Evolutionary conservation across 2,797 vertebrate genomes (phyloP).

Genomic region (Coregonus ussuriensis): DNA sequence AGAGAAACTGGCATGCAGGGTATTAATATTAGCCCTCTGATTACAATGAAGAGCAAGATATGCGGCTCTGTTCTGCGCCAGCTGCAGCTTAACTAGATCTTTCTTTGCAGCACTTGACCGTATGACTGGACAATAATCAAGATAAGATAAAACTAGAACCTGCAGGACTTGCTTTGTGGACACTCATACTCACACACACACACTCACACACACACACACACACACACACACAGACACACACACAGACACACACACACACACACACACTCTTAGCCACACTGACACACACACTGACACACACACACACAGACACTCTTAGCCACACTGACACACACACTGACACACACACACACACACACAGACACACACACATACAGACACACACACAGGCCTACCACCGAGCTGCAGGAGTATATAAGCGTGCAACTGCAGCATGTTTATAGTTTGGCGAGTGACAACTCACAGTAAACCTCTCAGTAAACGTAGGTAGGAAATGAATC

Average conservation of each 20-base stretch:
- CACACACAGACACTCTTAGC: not conserved
- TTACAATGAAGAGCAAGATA: too few species aligned
- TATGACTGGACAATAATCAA: too few species aligned
- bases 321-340: not conserved
- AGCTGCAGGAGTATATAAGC: too few species aligned
- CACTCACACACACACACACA: constrained; percentile 7
- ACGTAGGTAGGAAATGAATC: not conserved
- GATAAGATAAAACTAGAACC: too few species aligned
- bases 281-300: not conserved
- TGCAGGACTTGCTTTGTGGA: too few species aligned
- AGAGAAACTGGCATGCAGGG: too few species aligned
- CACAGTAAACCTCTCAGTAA: not conserved
- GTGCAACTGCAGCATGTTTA: not conserved
- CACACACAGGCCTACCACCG: not conserved
- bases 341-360: not conserved
- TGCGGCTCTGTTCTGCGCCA: too few species aligned
- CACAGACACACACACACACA: not conserved
- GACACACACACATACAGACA: not conserved
- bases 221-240: not conserved
- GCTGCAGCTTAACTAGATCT: too few species aligned
- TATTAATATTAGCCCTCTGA: too few species aligned
- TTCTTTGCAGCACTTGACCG: too few species aligned
- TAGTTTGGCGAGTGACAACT: not conserved
- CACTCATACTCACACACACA: constrained; percentile 16
- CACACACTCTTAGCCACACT: not conserved